Conservation (phyloP, 2,797 vertebrate genomes). For the Halcyon smyrnensis region DNA sequence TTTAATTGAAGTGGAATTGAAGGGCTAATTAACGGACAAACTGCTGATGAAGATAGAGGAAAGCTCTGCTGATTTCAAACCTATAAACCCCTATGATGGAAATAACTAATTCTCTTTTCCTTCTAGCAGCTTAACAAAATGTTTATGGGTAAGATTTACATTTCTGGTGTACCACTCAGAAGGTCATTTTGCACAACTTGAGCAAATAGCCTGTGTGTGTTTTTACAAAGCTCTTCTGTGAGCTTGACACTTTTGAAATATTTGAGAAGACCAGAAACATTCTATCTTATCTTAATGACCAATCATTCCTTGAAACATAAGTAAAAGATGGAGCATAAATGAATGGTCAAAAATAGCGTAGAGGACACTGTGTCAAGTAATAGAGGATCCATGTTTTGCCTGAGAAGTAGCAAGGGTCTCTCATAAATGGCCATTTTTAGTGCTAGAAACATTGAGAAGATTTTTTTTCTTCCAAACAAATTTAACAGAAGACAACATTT, state of each 20-base stretch:
- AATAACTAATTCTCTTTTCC: slow-evolving; percentile 70
- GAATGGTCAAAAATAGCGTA: background rate
- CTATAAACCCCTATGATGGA: slow-evolving; percentile 65
- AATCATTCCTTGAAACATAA: background rate
- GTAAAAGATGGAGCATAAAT: background rate
- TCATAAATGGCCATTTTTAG: slow-evolving; percentile 11
- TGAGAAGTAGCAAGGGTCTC: background rate
- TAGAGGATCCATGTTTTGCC: background rate
- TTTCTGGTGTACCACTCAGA: slow-evolving; percentile 48
- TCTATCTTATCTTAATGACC: background rate
- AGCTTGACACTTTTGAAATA: background rate
- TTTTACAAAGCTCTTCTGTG: slow-evolving; percentile 8
- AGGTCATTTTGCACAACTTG: slow-evolving; percentile 64
- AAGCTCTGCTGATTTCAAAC: slow-evolving; percentile 77
- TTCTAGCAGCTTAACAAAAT: slow-evolving; percentile 55
- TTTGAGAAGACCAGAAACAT: background rate
- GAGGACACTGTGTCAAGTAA: background rate
- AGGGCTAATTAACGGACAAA: slow-evolving; percentile 93
- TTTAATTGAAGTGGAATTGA: slow-evolving; percentile 95
- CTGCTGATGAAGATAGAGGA: slow-evolving; percentile 81
- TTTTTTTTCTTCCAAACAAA: background rate
- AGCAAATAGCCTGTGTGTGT: background rate
- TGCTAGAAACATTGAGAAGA: background rate
- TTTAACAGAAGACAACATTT: background rate
- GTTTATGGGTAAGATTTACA: slow-evolving; percentile 58